Conservation (phyloP, 2,888 invertebrate species). For the Eupithecia vulgata region DNA sequence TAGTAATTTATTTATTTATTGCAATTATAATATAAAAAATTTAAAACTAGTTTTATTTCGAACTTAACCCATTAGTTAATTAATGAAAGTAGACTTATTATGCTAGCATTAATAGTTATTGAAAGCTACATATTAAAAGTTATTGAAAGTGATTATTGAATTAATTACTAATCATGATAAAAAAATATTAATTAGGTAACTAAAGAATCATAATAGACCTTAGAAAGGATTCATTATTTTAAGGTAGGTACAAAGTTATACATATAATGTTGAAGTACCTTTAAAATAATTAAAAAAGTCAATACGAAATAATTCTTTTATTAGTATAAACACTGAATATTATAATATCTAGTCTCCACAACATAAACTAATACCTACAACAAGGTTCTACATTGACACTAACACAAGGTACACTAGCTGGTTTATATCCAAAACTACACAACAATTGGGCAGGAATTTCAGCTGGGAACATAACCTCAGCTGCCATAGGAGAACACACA, state of each 20-base stretch:
- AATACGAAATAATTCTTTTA: background rate
- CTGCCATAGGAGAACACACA: conserved; percentile 41
- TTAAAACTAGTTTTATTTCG: background rate
- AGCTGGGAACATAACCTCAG: conserved; percentile 55
- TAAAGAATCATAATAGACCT: background rate
- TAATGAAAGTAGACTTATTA: background rate
- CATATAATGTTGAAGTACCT: background rate
- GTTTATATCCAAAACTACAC: conserved; percentile 55
- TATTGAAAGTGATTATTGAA: no score
- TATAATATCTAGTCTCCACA: background rate
- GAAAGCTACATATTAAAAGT: no score
- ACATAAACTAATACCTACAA: background rate
- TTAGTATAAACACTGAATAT: background rate
- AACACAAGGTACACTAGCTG: conserved; percentile 52
- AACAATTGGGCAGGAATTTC: conserved; percentile 58
- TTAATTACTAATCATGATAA: no score
- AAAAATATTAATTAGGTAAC: no score
- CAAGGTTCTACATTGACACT: conserved; percentile 55
- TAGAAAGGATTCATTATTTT: background rate
- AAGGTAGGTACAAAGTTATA: background rate
- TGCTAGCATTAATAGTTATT: background rate
- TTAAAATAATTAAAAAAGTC: background rate
- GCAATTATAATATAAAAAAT: background rate
- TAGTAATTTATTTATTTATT: conserved; percentile 2
- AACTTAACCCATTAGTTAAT: background rate